Conservation (phyloP, 2,888 invertebrate genomes). For the Drosophila emarginata region DNA sequence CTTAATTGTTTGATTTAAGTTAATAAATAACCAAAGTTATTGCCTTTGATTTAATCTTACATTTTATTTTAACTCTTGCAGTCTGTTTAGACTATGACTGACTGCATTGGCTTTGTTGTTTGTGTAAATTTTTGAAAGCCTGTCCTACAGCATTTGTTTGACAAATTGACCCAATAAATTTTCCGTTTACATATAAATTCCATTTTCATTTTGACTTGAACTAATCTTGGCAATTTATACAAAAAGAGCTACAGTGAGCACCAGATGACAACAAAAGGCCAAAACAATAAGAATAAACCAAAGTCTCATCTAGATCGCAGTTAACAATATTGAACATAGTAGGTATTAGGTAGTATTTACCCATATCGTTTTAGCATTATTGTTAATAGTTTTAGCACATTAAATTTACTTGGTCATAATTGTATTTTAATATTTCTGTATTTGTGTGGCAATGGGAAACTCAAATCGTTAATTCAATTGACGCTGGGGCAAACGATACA, state of each 20-base stretch:
- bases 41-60: too few species aligned
- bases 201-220: slow-evolving; percentile 24
- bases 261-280: neutral
- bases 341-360: neutral
- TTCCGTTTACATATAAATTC: slow-evolving; percentile 13
- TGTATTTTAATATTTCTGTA: slow-evolving; percentile 2
- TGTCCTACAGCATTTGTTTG: slow-evolving; percentile 1
- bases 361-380: neutral
- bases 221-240: slow-evolving; percentile 26
- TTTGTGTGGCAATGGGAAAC: neutral
- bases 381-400: neutral
- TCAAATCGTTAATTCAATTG: slow-evolving; percentile 5
- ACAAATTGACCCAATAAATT: slow-evolving; percentile 33
- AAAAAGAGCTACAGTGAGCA: slow-evolving; percentile 11
- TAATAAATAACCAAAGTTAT: too few species aligned
- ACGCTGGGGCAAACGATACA: neutral
- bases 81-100: neutral
- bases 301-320: neutral
- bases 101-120: slow-evolving; percentile 2
- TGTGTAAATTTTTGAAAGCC: neutral
- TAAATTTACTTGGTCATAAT: slow-evolving; percentile 4
- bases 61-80: neutral
- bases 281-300: slow-evolving; percentile 11
- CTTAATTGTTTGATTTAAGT: too few species aligned
- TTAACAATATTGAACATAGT: neutral